Evolutionary conservation across 2,113 vertebrate genomes (phyloP), one percentile per base, ranked within the genome.

Genomic region (Sinocyclocheilus maitianheensis): DNA sequence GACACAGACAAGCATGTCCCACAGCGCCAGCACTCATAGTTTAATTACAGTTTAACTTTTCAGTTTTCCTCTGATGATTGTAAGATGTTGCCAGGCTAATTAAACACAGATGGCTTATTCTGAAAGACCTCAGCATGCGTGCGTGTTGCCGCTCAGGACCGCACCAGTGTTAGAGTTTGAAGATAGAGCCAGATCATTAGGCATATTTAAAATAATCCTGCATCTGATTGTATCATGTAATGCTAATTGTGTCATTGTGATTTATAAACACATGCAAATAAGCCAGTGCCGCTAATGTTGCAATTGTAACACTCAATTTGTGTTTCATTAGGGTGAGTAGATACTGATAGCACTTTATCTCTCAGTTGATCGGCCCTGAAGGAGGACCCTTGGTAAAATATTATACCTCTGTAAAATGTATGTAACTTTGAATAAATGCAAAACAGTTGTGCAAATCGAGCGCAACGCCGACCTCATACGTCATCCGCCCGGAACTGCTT

Each of bases 1-100:
- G 86, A 87, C 90, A 90, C 86, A 84, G 89, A 83, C 90, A 86
- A 88, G 87, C 87, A 76, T 58, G 84, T 94, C 94, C 93, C 94
- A 89, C 88, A 88, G 91, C 67, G 84, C 91, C 88, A 67, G 90
- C 89, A 67, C 90, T 95, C 93, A 94, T 93, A 91, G 92, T 90
- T 92, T 90, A 93, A 94, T 95, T 94, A 93, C 87, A 92, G 93
- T 91, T 94, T 93, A 95, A 94, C 93, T 92, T 92, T 91, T 92
- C 91, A 89, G 90, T 90, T 92, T 93, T 93, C 94, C 94, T 91
- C 89, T 89, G 91, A 93, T 95, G 94, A 95, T 92, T 90, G 88
- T 87, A 93, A 92, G 93, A 95, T 93, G 93, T 92, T 94, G 92
- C 91, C 90, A 89, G 87, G 83, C 90, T 95, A 95, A 95, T 95